Conservation (phyloP, 2,113 vertebrate species). For the Podiceps cristatus region DNA sequence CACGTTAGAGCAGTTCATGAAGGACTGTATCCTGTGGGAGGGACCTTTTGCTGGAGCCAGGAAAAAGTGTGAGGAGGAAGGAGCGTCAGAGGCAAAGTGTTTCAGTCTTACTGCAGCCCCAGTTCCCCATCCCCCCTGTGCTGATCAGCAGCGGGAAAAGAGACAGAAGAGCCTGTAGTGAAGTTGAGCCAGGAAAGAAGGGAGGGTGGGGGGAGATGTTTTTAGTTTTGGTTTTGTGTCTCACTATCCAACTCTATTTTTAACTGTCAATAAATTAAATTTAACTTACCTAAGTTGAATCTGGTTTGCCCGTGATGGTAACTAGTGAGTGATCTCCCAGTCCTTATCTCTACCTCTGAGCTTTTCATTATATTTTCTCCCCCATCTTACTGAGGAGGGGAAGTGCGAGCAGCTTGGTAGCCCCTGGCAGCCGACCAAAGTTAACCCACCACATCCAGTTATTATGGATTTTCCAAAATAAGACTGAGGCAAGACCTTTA, state of each 20-base stretch:
- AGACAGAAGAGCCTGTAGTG: not conserved
- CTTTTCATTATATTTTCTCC: not conserved
- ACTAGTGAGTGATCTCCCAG: not conserved
- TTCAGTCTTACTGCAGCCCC: accelerated
- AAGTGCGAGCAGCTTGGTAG: not conserved
- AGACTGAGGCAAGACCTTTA: not conserved
- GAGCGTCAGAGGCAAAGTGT: not conserved
- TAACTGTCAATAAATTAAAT: not conserved
- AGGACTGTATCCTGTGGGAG: not conserved
- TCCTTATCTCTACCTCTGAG: accelerated
- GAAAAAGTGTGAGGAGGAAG: not conserved
- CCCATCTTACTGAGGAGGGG: not conserved
- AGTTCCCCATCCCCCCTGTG: accelerated
- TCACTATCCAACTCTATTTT: not conserved
- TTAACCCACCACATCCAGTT: not conserved
- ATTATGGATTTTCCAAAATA: not conserved
- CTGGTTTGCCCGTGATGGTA: not conserved
- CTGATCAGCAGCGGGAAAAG: not conserved
- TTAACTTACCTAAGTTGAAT: not conserved
- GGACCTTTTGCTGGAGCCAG: not conserved
- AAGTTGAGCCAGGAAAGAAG: not conserved
- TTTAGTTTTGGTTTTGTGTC: not conserved
- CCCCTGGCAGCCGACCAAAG: not conserved
- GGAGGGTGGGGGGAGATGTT: not conserved
- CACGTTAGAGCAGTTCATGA: not conserved